Conservation (phyloP, 2,113 vertebrate species). For the Limanda limanda region DNA sequence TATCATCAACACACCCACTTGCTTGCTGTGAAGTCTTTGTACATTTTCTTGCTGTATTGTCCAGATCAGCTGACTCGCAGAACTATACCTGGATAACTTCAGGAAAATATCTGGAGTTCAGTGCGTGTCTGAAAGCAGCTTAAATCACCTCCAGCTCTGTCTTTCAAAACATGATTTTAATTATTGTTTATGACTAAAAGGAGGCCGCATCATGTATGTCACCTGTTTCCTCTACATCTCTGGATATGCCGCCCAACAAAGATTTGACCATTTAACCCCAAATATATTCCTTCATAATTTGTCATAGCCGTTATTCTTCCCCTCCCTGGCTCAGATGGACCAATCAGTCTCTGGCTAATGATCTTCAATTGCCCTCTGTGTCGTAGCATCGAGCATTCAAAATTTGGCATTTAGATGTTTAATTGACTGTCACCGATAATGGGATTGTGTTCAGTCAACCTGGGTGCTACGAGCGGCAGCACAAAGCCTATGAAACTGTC, state of each 20-base stretch:
- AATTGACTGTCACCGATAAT: slow-evolving; percentile 78
- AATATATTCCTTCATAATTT: slow-evolving; percentile 1
- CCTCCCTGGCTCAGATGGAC: slow-evolving; percentile 1
- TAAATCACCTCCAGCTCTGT: too few species aligned
- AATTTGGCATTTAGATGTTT: slow-evolving; percentile 76
- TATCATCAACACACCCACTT: too few species aligned
- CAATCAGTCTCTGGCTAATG: slow-evolving; percentile 43
- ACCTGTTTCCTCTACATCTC: not conserved
- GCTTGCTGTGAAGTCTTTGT: too few species aligned
- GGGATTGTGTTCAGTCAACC: slow-evolving; percentile 69
- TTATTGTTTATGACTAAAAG: too few species aligned
- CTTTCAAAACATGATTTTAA: too few species aligned
- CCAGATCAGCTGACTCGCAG: not conserved
- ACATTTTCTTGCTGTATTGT: too few species aligned
- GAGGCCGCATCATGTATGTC: not conserved
- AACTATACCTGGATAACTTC: not conserved
- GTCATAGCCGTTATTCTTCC: slow-evolving; percentile 3
- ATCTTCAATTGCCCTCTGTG: slow-evolving; percentile 63
- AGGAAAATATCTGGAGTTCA: too few species aligned
- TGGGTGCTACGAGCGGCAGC: slow-evolving; percentile 32
- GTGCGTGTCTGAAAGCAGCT: too few species aligned
- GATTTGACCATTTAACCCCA: not conserved
- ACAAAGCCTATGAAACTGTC: slow-evolving; percentile 34
- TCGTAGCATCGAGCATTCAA: slow-evolving; percentile 52
- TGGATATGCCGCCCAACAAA: not conserved